These are phyloP conservation scores for Panagrolaimus sp. DNA, from an alignment of 1,140 invertebrate species.

Conservation along the genomic window DNA sequence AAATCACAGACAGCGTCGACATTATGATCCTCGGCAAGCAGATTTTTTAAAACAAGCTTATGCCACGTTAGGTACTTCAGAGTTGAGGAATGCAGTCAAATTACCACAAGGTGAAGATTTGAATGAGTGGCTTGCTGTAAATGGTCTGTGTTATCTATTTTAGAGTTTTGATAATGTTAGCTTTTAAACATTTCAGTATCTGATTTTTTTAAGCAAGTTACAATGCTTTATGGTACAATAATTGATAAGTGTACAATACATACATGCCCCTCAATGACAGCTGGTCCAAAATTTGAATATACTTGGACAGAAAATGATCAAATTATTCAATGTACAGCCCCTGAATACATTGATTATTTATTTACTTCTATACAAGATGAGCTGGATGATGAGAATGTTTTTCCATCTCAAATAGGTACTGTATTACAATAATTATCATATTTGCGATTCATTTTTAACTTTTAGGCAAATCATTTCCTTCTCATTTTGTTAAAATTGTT, in stretches of 20 bases:
- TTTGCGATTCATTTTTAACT: not conserved
- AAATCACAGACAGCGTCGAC: constrained; percentile 68
- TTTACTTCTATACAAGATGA: constrained; percentile 99
- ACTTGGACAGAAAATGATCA: constrained; percentile 99
- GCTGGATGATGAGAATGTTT: constrained; percentile 92
- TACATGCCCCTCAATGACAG: constrained; percentile 89
- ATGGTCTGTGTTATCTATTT: constrained; percentile 70
- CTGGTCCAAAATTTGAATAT: constrained; percentile 96
- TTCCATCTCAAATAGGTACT: constrained; percentile 95
- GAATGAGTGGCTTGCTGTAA: constrained; percentile 99
- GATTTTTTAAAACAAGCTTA: constrained; percentile 98
- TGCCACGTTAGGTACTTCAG: constrained; percentile 92
- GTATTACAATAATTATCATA: constrained; percentile 29
- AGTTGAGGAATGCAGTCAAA: constrained; percentile 87
- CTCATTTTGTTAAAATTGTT: constrained; percentile 79
- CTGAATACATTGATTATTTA: constrained; percentile 97
- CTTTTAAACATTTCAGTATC: constrained; percentile 71
- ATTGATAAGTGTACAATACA: constrained; percentile 98
- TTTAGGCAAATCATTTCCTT: constrained; percentile 51
- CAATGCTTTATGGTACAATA: constrained; percentile 98
- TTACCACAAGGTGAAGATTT: constrained; percentile 96
- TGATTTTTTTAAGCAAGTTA: constrained; percentile 99
- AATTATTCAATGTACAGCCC: constrained; percentile 96
- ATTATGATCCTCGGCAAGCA: constrained; percentile 69
- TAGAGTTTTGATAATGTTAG: constrained; percentile 1